Base-by-base conservation (phyloP, 2,113 vertebrate species). In the Oncorhynchus keta region DNA sequence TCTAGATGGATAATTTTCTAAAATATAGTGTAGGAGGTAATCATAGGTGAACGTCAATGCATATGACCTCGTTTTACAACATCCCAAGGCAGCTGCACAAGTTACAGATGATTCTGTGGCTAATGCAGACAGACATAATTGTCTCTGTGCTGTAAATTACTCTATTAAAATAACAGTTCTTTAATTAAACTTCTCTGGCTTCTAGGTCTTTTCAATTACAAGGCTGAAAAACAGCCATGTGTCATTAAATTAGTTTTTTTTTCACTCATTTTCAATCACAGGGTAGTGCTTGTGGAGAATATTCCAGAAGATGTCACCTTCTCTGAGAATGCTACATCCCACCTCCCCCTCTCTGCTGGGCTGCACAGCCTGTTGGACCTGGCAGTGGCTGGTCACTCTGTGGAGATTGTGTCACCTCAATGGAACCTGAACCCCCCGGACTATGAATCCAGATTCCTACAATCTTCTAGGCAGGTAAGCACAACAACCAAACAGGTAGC, bases 391-490 rank as follows among this genome's bases (percentile, higher is more conserved):
- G 39, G 39, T 81, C 93, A 95, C 76, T 94, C 93, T 39, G 95
- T 99, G 76, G 97, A 98, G 90, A 97, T 99, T 73, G 97, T 98
- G 26, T 98, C 97, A 80, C 97, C 97, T 12, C 90, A 93, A 83
- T 99, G 97, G 97, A 90, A 86, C 24, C 91, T 95, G 49, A 92
- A 93, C 83, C 88, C 89, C 35, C 89, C 89, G 0, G 79, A 95
- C 75, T 93, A 95, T 83, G 95, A 95, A 87, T 93, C 94, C 91
- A 94, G 91, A 73, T 89, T 89, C 73, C 95, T 95, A 76, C 93
- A 95, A 57, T 94, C 93, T 75, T 94, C 95, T 76, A 95, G 91
- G 86, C 95, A 98, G 97, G 97, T 97, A 93, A 45, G 39, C 39
- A 12, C 8, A 45, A 11, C 39, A 45, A 45, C 39, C 39, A 45